Percentiles rank a stretch among this genome's conserved stretches.
Conservation (phyloP, 1,140 invertebrate genomes). For the Lucilia sericata region DNA sequence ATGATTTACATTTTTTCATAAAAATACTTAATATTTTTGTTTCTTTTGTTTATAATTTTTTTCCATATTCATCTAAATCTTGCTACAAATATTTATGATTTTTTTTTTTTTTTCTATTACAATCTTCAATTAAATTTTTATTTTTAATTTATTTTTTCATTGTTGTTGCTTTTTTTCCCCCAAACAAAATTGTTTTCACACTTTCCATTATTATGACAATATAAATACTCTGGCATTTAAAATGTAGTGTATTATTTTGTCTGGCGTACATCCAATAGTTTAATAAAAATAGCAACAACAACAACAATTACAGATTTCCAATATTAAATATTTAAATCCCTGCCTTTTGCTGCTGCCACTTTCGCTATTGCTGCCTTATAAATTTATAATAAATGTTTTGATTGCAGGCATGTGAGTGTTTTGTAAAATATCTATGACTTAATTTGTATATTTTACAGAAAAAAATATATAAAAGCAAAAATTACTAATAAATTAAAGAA, state of each 20-base stretch:
- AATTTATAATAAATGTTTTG: neutral
- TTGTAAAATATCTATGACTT: neutral
- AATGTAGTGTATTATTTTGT: neutral
- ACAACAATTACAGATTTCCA: neutral
- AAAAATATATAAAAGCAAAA: neutral
- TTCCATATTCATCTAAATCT: no score
- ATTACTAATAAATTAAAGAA: neutral
- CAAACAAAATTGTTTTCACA: neutral
- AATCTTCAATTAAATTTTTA: neutral
- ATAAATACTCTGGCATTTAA: neutral
- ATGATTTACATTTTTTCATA: no score
- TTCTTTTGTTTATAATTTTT: no score
- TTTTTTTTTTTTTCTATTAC: no score
- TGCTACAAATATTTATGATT: neutral
- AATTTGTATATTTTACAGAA: neutral
- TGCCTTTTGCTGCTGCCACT: neutral
- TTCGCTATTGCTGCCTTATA: neutral
- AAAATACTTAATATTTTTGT: no score
- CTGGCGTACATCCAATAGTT: neutral
- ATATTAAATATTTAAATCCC: neutral
- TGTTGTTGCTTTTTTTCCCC: neutral
- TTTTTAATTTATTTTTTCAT: neutral
- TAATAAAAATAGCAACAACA: neutral
- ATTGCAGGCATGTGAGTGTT: neutral
- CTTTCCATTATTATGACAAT: constrained; percentile 7